A percentile compares a stretch with the other conserved stretches of the same genome.
Conservation (phyloP, 2,113 vertebrate genomes). For the Pholis gunnellus region DNA sequence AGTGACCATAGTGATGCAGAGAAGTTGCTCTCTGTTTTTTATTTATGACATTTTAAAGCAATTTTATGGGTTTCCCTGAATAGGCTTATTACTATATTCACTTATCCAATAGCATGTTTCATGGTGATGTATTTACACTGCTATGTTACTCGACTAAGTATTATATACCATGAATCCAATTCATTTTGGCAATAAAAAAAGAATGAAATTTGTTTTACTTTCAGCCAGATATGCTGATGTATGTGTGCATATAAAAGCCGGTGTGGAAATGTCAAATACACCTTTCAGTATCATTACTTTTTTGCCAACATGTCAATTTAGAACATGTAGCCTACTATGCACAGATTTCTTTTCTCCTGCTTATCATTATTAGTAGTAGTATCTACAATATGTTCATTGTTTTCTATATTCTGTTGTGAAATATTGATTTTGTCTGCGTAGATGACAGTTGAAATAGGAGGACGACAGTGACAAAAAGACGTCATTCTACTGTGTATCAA, state of each 20-base stretch:
- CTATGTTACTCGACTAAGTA: conserved; percentile 12
- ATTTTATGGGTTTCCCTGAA: conserved; percentile 47
- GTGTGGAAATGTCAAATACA: no score
- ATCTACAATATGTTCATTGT: neutral
- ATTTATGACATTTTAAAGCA: conserved; percentile 62
- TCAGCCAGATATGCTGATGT: neutral
- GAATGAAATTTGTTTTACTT: conserved; percentile 20
- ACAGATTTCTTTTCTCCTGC: no score
- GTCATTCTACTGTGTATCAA: conserved; percentile 26
- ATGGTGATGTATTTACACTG: conserved; percentile 45
- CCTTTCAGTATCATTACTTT: neutral
- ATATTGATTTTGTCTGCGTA: neutral
- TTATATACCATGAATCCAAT: conserved; percentile 13
- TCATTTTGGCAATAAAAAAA: conserved; percentile 25
- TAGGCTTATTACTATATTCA: conserved; percentile 52
- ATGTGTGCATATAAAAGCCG: neutral
- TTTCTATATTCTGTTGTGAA: conserved; percentile 5
- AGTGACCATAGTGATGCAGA: conserved; percentile 37
- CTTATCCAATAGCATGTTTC: conserved; percentile 33
- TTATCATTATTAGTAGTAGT: neutral
- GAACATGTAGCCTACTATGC: neutral
- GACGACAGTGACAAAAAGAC: conserved; percentile 11
- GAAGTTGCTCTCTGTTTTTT: conserved; percentile 6
- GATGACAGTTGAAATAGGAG: neutral
- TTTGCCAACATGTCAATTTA: neutral